Evolutionary conservation across 2,888 invertebrate species (phyloP).

Genomic region (Patella depressa): DNA sequence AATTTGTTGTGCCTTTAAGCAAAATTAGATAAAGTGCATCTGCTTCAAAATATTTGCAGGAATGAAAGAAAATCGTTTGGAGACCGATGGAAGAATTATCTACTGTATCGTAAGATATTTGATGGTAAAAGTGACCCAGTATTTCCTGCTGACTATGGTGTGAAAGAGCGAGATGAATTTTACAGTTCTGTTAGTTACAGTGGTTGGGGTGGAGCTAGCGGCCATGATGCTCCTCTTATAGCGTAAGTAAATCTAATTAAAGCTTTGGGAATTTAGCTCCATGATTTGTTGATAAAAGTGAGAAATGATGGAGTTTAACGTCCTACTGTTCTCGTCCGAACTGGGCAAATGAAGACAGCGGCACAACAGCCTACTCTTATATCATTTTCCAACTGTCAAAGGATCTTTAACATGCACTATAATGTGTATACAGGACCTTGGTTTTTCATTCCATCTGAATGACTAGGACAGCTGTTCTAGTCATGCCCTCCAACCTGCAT

Average conservation of each 20-base stretch:
- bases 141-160: conserved; percentile 59
- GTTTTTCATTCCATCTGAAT: too few species aligned
- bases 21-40: not conserved
- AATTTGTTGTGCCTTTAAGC: not conserved
- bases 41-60: not conserved
- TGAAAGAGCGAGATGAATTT: conserved; percentile 62
- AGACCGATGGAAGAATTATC: conserved; percentile 59
- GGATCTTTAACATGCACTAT: too few species aligned
- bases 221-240: conserved; percentile 70
- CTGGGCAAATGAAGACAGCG: too few species aligned
- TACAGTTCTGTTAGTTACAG: conserved; percentile 60
- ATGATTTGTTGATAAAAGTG: too few species aligned
- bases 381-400: too few species aligned
- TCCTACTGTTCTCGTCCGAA: too few species aligned
- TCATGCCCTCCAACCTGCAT: too few species aligned
- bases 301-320: too few species aligned
- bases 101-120: conserved; percentile 47
- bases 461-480: too few species aligned
- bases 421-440: too few species aligned
- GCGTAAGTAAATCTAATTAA: conserved; percentile 51
- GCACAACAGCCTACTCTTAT: too few species aligned
- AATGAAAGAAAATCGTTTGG: conserved; percentile 41
- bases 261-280: too few species aligned
- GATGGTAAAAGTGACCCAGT: conserved; percentile 53
- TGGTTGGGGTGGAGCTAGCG: conserved; percentile 70